Evolutionary conservation across 2,888 invertebrate species (phyloP), one percentile per base, ranked within the genome.

Genomic region (Diploptera punctata): DNA sequence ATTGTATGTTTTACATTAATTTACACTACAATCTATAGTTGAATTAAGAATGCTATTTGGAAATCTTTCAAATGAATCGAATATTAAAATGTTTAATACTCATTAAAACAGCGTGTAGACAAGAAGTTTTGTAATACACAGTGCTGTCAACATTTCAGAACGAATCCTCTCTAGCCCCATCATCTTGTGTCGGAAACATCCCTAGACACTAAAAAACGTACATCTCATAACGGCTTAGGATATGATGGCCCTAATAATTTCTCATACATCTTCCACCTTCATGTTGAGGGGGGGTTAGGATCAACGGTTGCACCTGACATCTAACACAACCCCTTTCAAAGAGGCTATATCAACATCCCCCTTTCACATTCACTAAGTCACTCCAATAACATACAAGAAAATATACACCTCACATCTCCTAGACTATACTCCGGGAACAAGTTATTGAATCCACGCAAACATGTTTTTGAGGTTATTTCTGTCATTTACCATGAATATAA

Each of bases 331-430:
- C 57, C 69, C 43, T 60, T 60, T 43, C 16, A 54, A 57, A 69
- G 43, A 44, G 38, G 54, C 57, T 60, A 24, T 24, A 65, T 70
- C 61, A 31, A 62, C 67, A 52, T 54, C 60, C 19, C 60, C 47
- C 65, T 29, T 65, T 65, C 65, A 65, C 26, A 3, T 49, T 47
- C 49, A 13, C 47, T 38, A 33, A 57, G 72, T 43, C 72, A 61
- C 68, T 33, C 44, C 71, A 68, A 72, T 72, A 68, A 68, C 68
- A 52, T 68, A n/a, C 31, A 26, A 26, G 61, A 72, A 67, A 54
- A 61, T 72, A 72, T 29, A 65, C 18, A 65, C 26, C 47, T 26
- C 44, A 44, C 16, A 44, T 47, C 24, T 24, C 44, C 26, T 43
- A 62, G 21, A 9, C 26, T 24, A 24, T 24, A 52, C 24, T 21